Base-by-base conservation (phyloP, 2,888 invertebrate species). In the Petrophora chlorosata region DNA sequence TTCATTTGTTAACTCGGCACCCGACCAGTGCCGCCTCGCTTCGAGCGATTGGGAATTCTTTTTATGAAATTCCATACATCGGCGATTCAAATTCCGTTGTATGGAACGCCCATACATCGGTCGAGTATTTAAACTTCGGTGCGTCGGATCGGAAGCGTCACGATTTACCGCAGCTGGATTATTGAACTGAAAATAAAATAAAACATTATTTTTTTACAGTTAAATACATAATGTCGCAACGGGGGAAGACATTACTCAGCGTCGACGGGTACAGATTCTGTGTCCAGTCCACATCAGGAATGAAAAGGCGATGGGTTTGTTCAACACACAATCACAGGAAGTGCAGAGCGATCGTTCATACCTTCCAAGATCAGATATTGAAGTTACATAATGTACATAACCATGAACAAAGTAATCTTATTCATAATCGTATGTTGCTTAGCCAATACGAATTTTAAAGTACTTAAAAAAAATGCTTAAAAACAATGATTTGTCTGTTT, bases 181-280 rank as follows among this genome's bases (percentile, higher is more conserved):
- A 5, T 19, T 19, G n/a, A 5, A 19, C 19, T 19, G 2, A 23
- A 23, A 23, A 8, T 7, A 19, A 23, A 12, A 16, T 16, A n/a
- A n/a, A n/a, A 14, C 15, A 17, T 10, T 23, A 9, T 10, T 9
- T 22, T 50, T n/a, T 51, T 54, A 25, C 35, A 54, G 53, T 42
- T 2, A 39, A 42, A 32, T 70, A 67, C 34, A 55, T 67, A 16
- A 39, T 3, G 12, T 71, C 73, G 0, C 53, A 48, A 0, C 58
- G 61, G 1, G 71, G 71, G 0, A 70, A 59, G 15, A 52, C 50
- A 0, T 33, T 70, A 19, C 51, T 71, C 0, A 19, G 49, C 3
- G 30, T 69, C 2, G 61, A 50, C 3, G 59, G 59, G 0, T 73
- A 55, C 32, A 75, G 65, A 0, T 78, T 70, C 44, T 68, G 66